Evolutionary conservation across 2,797 vertebrate species (phyloP), one percentile per base, ranked within the genome.

Genomic region (Threskiornis aethiopicus): DNA sequence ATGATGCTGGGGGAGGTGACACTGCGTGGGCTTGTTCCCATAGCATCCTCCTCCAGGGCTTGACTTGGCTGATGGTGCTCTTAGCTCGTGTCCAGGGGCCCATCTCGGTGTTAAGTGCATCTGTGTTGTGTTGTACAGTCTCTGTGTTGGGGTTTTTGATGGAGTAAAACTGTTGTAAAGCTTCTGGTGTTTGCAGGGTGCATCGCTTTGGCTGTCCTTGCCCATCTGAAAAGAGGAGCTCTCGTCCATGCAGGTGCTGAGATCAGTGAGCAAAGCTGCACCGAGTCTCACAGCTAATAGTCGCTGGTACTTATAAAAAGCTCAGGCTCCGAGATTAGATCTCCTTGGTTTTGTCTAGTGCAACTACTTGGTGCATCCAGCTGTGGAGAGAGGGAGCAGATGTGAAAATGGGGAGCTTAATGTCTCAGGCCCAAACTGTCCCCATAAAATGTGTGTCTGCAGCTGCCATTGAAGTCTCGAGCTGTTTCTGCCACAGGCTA

Each of bases 1-100:
- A 12, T 16, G 37, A 7, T 37, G 65, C 64, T 57, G 29, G n/a
- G 25, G 16, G 39, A 58, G 62, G 25, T 0, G 13, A n/a, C 2
- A 1, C 22, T 26, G 7, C 0, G 0, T 24, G 47, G 59, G n/a
- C 25, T 88, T 8, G 35, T 62, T n/a, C 33, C 26, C 1, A 4
- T 25, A 33, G 46, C 37, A n/a, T 61, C 61, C 15, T 87, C 52
- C 28, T 67, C 28, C 51, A 41, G 69, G 16, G 4, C 26, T 25
- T 51, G 16, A 3, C 52, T 16, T 21, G 47, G 67, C 35, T 46
- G 22, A 2, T 24, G 71, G 24, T 62, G 62, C 22, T 20, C 35
- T 41, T 28, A 1, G 55, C 46, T 77, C 3, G 0, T 3, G n/a
- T 26, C 16, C 31, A 7, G 54, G 28, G 46, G 21, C 33, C 42